Evolutionary conservation across 1,140 invertebrate genomes (phyloP), one percentile per base, ranked within the genome.

Genomic region (Cyrtorhinus lividipennis): DNA sequence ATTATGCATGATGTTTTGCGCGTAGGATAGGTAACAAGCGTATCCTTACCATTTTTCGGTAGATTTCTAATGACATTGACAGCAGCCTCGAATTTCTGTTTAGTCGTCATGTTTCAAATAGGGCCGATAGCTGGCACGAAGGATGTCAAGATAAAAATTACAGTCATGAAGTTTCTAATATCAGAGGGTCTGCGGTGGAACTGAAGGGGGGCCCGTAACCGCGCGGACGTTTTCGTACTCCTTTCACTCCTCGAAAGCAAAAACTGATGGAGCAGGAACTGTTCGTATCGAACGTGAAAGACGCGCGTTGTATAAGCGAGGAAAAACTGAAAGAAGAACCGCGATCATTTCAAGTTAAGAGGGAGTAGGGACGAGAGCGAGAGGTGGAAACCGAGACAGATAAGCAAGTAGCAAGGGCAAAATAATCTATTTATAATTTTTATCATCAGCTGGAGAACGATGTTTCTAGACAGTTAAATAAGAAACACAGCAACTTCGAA

Each of bases 1-100:
- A 13, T 60, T 18, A 61, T 26, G 25, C 12, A 60, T 12, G 57
- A 64, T 18, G 38, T 18, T 48, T 44, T 48, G 2, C 5, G 3
- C n/a, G n/a, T n/a, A n/a, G n/a, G n/a, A n/a, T n/a, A n/a, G n/a
- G n/a, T n/a, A n/a, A n/a, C n/a, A n/a, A n/a, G n/a, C n/a, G n/a
- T n/a, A n/a, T 59, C 70, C 78, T 79, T 75, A 91, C 89, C 90
- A 80, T 90, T 85, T 80, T 91, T 92, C 56, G 90, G 90, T 66
- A 93, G 78, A 77, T 83, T 87, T 71, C 83, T 79, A 59, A 92
- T 92, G 64, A 92, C 87, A 75, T 91, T 90, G 15, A 92, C 88
- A 64, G 90, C 90, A 60, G 89, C 88, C 69, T 85, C 78, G 72
- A 93, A 93, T 74, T 87, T 87, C 69, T 89, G 82, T 73, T 91